These are phyloP conservation scores for Mechanitis mazaeus DNA, from an alignment of 2,888 invertebrate species.

Conservation along the genomic window DNA sequence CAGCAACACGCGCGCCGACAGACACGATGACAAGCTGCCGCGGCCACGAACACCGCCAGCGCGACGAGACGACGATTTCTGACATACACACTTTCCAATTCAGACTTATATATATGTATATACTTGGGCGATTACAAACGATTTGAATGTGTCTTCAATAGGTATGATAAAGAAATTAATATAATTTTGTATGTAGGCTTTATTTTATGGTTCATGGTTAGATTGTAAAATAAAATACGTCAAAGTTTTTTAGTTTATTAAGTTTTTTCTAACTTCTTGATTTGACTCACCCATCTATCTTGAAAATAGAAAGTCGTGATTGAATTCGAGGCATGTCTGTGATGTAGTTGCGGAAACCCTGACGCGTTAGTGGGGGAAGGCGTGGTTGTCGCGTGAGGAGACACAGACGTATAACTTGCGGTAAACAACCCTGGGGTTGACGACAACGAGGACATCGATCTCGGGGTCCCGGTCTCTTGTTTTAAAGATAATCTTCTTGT, in stretches of 20 bases:
- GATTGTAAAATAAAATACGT: too few species aligned
- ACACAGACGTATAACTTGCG: conserved; percentile 58
- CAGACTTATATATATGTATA: too few species aligned
- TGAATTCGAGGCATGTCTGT: conserved; percentile 76
- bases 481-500: conserved; percentile 80
- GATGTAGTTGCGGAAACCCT: conserved; percentile 67
- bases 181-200: too few species aligned
- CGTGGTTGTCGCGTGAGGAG: conserved; percentile 70
- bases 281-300: conserved; percentile 78
- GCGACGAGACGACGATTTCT: conserved; percentile 72
- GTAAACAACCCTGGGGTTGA: conserved; percentile 57
- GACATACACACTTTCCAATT: background rate
- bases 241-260: background rate
- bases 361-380: conserved; percentile 71
- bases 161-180: too few species aligned
- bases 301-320: conserved; percentile 89
- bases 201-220: too few species aligned
- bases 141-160: too few species aligned
- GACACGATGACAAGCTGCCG: conserved; percentile 65
- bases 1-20: conserved; percentile 79
- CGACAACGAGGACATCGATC: conserved; percentile 69
- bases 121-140: too few species aligned
- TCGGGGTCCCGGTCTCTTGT: conserved; percentile 85
- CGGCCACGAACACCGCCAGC: conserved; percentile 67
- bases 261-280: background rate